phyloP scores from a whole-genome alignment of 2,888 invertebrate species.

The Brenthis ino region DNA sequence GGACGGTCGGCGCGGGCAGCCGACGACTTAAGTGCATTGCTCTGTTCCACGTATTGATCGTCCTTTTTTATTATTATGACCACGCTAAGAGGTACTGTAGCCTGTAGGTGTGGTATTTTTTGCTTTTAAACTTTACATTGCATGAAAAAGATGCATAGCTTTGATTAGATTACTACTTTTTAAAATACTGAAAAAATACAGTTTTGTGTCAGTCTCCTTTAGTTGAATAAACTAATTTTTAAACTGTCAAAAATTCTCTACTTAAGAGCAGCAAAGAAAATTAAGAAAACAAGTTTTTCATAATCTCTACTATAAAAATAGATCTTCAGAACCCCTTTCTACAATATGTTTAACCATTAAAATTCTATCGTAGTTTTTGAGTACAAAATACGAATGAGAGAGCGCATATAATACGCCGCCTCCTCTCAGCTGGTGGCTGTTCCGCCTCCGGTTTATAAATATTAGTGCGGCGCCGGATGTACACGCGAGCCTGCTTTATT shows the following conservation, averaged over 20 bases:
- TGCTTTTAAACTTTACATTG: slow-evolving; percentile 33
- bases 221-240: too few relatives aligned
- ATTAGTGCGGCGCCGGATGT: slow-evolving; percentile 75
- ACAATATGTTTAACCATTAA: neutral
- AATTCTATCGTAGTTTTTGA: neutral
- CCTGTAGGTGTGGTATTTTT: slow-evolving; percentile 45
- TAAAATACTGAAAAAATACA: too few relatives aligned
- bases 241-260: too few relatives aligned
- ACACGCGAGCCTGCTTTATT: slow-evolving; percentile 40
- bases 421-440: slow-evolving; percentile 58
- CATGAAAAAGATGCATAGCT: neutral
- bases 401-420: slow-evolving; percentile 51
- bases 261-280: too few relatives aligned
- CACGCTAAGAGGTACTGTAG: slow-evolving; percentile 20
- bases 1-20: slow-evolving; percentile 51
- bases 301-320: too few relatives aligned
- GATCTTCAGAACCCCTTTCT: too few relatives aligned
- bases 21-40: slow-evolving; percentile 61
- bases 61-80: slow-evolving; percentile 38
- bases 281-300: too few relatives aligned
- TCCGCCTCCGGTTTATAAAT: slow-evolving; percentile 78
- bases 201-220: neutral
- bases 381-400: slow-evolving; percentile 11
- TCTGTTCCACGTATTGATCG: slow-evolving; percentile 48
- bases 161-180: neutral